Percentiles rank a stretch among this genome's conserved stretches.
These are phyloP conservation scores for Ostrea edulis DNA, from an alignment of 1,140 invertebrate genomes.

Conservation along the genomic window DNA sequence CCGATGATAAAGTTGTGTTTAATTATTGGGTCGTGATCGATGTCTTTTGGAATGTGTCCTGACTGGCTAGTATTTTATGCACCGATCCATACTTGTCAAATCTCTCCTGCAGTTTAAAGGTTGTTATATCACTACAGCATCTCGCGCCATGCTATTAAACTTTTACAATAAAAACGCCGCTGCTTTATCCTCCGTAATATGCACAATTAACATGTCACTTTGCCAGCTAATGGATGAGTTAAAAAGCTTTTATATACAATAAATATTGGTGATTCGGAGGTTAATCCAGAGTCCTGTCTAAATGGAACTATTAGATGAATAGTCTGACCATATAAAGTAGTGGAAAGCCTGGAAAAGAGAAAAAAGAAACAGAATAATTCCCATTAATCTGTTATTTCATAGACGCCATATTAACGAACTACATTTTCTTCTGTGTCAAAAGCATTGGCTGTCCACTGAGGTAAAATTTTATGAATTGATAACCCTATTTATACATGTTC, in stretches of 20 bases:
- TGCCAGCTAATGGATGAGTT: slow-evolving; percentile 23
- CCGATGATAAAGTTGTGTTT: slow-evolving; percentile 8
- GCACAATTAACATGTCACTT: slow-evolving; percentile 35
- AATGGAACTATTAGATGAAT: slow-evolving; percentile 5
- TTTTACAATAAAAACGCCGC: slow-evolving; percentile 28
- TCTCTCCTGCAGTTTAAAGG: slow-evolving; percentile 22
- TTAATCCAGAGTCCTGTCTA: slow-evolving; percentile 29
- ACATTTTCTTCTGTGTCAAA: background rate
- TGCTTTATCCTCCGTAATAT: slow-evolving; percentile 8
- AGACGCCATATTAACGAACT: background rate
- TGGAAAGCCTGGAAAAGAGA: slow-evolving; percentile 22
- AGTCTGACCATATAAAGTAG: background rate
- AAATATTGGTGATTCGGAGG: slow-evolving; percentile 16
- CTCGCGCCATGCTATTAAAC: slow-evolving; percentile 23
- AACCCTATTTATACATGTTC: background rate
- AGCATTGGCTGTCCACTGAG: background rate
- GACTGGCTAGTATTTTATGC: background rate
- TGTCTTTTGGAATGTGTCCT: slow-evolving; percentile 17
- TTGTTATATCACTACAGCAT: slow-evolving; percentile 15
- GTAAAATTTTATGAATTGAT: background rate
- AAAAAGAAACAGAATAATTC: background rate
- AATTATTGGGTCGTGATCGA: slow-evolving; percentile 7
- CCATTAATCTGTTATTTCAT: background rate
- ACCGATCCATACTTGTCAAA: slow-evolving; percentile 32
- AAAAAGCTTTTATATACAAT: slow-evolving; percentile 40